Evolutionary conservation across 2,888 invertebrate species (phyloP), one percentile per base, ranked within the genome.

Genomic region (Heteropelma amictum): DNA sequence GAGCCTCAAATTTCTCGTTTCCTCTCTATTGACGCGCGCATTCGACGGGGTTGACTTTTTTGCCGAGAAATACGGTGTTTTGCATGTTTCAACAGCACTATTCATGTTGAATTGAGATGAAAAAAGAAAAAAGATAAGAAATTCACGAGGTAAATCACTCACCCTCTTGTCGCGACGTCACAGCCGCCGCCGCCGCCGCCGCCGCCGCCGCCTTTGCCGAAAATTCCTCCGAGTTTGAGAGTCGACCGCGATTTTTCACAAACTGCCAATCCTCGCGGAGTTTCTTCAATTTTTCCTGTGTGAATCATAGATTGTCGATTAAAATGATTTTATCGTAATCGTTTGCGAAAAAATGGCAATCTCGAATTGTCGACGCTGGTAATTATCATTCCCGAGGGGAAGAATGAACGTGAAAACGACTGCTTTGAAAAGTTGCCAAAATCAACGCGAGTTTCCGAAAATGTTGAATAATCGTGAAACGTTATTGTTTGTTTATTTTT

Each of bases 251-350:
- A 78, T 82, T 87, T 72, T 89, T 90, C 69, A 91, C 88, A 80
- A 89, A 89, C 12, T 90, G 88, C 92, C 92, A 91, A 82, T 91
- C 91, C 76, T 90, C 90, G 28, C 90, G 88, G 72, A 93, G 85
- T 69, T 90, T 90, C 78, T 87, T 89, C 80, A 91, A 89, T 79
- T 90, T 90, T 81, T 92, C 92, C 91, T 91, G 74, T 2, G n/a
- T n/a, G n/a, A n/a, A n/a, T n/a, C n/a, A n/a, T n/a, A n/a, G n/a
- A n/a, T n/a, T n/a, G n/a, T n/a, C n/a, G n/a, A 12, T 12, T 38
- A 2, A 14, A 38, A 4, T 7, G 3, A n/a, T 12, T 38, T 4
- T 7, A 5, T 38, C n/a, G 12, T 12, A 14, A 12, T 12, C 12
- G 38, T 12, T 38, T 12, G n/a, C n/a, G n/a, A n/a, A n/a, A n/a